phyloP scores from a whole-genome alignment of 2,113 vertebrate genomes.

The Arothron firmamentum region DNA sequence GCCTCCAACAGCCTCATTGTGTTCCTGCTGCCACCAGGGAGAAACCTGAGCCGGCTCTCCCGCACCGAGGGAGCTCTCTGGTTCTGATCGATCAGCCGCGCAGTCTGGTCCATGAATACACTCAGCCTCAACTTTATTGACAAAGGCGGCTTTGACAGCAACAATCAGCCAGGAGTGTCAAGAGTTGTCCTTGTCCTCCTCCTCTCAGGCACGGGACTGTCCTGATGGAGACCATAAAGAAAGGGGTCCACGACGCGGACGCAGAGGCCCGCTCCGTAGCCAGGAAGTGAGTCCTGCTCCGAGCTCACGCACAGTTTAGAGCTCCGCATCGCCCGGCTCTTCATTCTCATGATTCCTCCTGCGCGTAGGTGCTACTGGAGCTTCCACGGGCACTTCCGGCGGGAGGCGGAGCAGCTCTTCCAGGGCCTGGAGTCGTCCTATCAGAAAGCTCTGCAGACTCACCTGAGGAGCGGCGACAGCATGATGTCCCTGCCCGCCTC shows the following conservation, averaged over 20 bases:
- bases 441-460: constrained; percentile 91
- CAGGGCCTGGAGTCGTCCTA: constrained; percentile 89
- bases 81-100: constrained; percentile 28
- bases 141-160: no score
- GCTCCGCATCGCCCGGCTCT: background rate
- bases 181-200: constrained; percentile 27
- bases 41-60: constrained; percentile 49
- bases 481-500: constrained; percentile 87
- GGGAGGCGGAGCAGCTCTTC: constrained; percentile 88
- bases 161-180: no score
- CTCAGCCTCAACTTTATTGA: no score
- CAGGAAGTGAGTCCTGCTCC: constrained; percentile 80
- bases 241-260: constrained; percentile 93
- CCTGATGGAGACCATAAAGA: constrained; percentile 91
- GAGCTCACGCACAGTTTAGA: no score
- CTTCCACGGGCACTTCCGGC: constrained; percentile 87
- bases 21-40: constrained; percentile 26
- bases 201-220: constrained; percentile 81
- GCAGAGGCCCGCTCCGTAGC: constrained; percentile 91
- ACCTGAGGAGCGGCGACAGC: constrained; percentile 86
- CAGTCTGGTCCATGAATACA: background rate
- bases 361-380: constrained; percentile 85
- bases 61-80: constrained; percentile 29
- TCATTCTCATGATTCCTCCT: background rate
- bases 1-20: constrained; percentile 34